phyloP scores from a whole-genome alignment of 2,888 invertebrate genomes.

The Oxycera nigricornis region DNA sequence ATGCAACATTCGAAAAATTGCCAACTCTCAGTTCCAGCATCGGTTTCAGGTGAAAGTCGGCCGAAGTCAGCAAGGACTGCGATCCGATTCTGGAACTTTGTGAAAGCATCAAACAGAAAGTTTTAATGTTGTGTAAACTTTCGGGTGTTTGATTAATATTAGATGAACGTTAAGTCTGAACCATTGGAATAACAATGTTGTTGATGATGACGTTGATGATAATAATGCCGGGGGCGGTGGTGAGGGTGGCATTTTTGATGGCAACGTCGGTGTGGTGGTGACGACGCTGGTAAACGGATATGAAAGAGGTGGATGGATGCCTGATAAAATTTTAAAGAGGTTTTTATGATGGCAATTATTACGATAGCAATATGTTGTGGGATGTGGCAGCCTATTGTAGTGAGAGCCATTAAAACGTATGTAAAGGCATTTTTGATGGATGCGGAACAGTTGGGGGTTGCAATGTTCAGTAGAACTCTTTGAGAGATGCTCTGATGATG shows the following conservation, averaged over 20 bases:
- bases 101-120: constrained; percentile 13
- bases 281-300: neutral
- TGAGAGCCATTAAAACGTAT: constrained; percentile 1
- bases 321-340: constrained; percentile 33
- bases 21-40: neutral
- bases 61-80: neutral
- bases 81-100: neutral
- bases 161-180: constrained; percentile 33
- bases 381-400: constrained; percentile 4
- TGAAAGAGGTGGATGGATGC: constrained; percentile 11
- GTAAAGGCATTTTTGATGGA: constrained; percentile 14
- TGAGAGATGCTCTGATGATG: neutral
- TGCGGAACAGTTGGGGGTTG: neutral
- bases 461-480: neutral
- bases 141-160: constrained; percentile 36
- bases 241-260: neutral
- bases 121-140: constrained; percentile 33
- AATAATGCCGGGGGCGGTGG: neutral
- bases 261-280: neutral
- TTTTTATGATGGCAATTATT: constrained; percentile 34
- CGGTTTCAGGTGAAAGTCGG: neutral
- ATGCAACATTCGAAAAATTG: neutral
- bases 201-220: constrained; percentile 24
- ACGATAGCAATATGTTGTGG: constrained; percentile 20
- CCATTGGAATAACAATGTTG: constrained; percentile 27